Evolutionary conservation across 2,888 invertebrate species (phyloP), one percentile per base, ranked within the genome.

Genomic region (Drosophila histrio): DNA sequence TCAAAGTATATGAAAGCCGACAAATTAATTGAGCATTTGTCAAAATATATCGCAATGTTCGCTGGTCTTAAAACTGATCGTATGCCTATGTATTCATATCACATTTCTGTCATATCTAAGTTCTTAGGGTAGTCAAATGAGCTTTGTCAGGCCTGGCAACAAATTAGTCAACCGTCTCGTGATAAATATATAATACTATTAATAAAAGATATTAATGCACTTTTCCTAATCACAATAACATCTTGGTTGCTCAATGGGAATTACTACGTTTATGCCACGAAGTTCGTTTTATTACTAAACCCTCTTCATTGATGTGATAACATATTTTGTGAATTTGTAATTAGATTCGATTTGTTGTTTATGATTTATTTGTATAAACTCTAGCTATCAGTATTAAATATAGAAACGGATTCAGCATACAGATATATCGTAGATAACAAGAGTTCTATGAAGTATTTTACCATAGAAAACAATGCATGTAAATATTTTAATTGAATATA

Each of bases 91-190:
- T 15, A 17, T 39, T 28, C 52, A 32, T 28, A 39, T 19, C 41
- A 21, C 49, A 52, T 52, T 19, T n/a, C 24, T 9, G 17, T 49
- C 47, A 15, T 39, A 49, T 39, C 41, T 8, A 34, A 15, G 32
- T 50, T 41, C 50, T 50, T 34, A 13, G 13, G 15, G 58, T 6
- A 60, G 60, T 44, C 19, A 36, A 60, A 28, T 54, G 54, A 17
- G 43, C 36, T 38, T 59, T 49, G 17, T 1, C 7, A 5, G 6
- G 11, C 17, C 22, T 24, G 47, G 9, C 13, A 47, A 47, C 17
- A 44, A 38, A 17, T 26, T 44, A 8, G 26, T n/a, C 24, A 50
- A 22, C 15, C 7, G 17, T 26, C 24, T 36, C n/a, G n/a, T 38
- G 36, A 50, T 36, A 13, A 32, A 13, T 21, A 30, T 21, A 19